These are phyloP conservation scores for Lanius ludovicianus DNA, from an alignment of 2,113 vertebrate species.

Conservation along the genomic window DNA sequence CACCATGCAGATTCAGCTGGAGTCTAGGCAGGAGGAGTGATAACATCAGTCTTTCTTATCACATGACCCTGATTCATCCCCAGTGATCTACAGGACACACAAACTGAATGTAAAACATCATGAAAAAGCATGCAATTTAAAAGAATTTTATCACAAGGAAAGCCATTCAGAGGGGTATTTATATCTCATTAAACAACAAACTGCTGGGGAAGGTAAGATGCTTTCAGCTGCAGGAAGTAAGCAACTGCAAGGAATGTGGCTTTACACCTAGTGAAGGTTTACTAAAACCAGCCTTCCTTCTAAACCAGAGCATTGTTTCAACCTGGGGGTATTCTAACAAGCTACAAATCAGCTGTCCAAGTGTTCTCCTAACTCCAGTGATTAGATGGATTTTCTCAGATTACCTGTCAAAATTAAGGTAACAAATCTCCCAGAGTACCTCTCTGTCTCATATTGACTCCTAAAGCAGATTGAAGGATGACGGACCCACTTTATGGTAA, in stretches of 20 bases:
- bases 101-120: not conserved
- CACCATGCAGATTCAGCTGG: not conserved
- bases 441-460: not conserved
- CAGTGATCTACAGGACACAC: not conserved
- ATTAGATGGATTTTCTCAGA: not conserved
- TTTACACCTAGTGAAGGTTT: not conserved
- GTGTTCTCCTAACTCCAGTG: not conserved
- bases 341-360: not conserved
- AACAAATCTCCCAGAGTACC: rapidly evolving
- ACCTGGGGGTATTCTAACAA: not conserved
- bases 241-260: not conserved
- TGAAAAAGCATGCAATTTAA: not conserved
- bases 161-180: not conserved
- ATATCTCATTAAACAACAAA: not conserved
- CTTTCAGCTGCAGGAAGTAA: not conserved
- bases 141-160: not conserved
- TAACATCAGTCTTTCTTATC: not conserved
- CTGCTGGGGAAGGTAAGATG: not conserved
- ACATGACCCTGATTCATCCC: not conserved
- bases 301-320: not conserved
- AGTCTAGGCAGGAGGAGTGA: not conserved
- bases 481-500: not conserved
- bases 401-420: not conserved
- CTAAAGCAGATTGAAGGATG: not conserved
- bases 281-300: not conserved